Evolutionary conservation across 2,888 invertebrate species (phyloP).

Genomic region (Drosophila kanekoi): DNA sequence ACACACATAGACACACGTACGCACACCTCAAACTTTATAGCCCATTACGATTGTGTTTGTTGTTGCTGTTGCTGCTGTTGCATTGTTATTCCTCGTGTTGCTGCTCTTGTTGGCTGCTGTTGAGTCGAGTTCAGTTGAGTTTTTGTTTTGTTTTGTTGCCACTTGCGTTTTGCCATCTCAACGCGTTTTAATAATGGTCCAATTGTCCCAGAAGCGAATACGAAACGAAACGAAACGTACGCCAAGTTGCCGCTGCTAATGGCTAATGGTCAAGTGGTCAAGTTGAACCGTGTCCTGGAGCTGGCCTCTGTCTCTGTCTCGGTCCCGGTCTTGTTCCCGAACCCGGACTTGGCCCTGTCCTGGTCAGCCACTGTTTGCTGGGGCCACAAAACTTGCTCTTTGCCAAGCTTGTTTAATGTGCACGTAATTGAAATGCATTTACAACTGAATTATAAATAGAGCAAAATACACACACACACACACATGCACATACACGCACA

Average conservation of each 20-base stretch:
- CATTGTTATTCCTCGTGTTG: conserved; percentile 43
- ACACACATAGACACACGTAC: not conserved
- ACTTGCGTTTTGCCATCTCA: conserved; percentile 77
- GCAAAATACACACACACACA: conserved; percentile 55
- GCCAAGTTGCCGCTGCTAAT: conserved; percentile 44
- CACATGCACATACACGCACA: conserved; percentile 20
- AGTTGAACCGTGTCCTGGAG: conserved; percentile 53
- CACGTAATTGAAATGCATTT: conserved; percentile 81
- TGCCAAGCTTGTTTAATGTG: conserved; percentile 75
- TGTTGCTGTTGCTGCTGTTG: conserved; percentile 31
- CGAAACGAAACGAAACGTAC: conserved; percentile 37
- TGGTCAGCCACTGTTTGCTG: not conserved
- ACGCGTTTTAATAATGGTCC: conserved; percentile 81
- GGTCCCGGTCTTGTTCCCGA: conserved; percentile 12
- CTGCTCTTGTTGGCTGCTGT: conserved; percentile 24
- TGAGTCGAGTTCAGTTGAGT: conserved; percentile 28
- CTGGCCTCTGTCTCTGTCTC: not conserved
- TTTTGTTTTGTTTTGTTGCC: conserved; percentile 47
- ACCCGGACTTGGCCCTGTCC: not conserved
- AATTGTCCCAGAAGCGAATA: conserved; percentile 76
- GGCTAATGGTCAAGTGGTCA: conserved; percentile 75
- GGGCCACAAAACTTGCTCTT: conserved; percentile 59
- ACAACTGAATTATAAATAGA: conserved; percentile 81
- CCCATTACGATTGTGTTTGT: conserved; percentile 36
- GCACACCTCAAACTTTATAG: conserved; percentile 52